Evolutionary conservation across 2,888 invertebrate species (phyloP), one percentile per base, ranked within the genome.

Genomic region (Julus scanicus): DNA sequence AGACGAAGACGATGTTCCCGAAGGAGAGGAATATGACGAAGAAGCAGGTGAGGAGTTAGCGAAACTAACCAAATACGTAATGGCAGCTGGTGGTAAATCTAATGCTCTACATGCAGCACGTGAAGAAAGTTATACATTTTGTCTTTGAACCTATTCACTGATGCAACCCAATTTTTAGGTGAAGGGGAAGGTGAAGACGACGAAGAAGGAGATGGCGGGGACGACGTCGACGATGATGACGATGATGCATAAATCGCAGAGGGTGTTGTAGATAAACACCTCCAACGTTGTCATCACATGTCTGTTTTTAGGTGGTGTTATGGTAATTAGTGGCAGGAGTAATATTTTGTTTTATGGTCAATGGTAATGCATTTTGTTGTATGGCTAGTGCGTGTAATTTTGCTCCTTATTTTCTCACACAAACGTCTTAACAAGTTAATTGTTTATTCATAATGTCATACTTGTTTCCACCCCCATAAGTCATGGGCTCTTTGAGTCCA

Each of bases 21-120:
- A 94, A 80, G 95, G 95, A 44, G 94, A 94, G 87, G 95, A 95
- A 89, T 94, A 94, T 89, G 94, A 94, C 89, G 94, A 94, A 86
- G 95, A 95, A 84, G 95, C 94, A 11, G 88, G 86, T 88, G 44
- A 86, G 63, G 15, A 15, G 53, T 13, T 53, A 15, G 53, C 17
- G 6, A 4, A 53, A 13, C 49, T 49, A 49, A 49, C 29, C 29
- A 29, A 29, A 29, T 29, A 29, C 8, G 49, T 13, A 53, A 86
- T 86, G 40, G 40, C 86, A 39, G 15, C 9, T 53, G 53, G 53
- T 15, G 53, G 53, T 17, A 13, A 53, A 15, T 53, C 4, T 13
- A 9, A 53, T 53, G 11, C 17, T 9, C 15, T 20, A 15, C 40
- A 84, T 86, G 49, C 17, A 63, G 63, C 29, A 29, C 29, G 29